phyloP scores from a whole-genome alignment of 2,113 vertebrate species.

The Lophochroa leadbeateri region DNA sequence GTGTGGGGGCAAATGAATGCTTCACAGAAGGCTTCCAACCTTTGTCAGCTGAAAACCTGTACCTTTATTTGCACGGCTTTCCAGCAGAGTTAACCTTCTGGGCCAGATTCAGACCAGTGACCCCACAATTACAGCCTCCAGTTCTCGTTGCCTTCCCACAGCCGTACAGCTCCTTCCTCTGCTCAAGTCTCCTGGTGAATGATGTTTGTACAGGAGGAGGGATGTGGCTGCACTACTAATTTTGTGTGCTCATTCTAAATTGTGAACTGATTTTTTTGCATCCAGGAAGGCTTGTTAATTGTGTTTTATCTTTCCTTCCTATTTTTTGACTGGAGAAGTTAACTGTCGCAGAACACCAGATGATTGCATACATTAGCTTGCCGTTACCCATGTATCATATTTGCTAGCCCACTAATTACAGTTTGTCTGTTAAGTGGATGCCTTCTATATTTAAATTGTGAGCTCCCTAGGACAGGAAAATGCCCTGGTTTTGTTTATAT shows the following conservation, averaged over 20 bases:
- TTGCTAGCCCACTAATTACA: conserved; percentile 5
- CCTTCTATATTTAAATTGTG: conserved; percentile 1
- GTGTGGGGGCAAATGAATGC: background rate
- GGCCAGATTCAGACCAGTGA: background rate
- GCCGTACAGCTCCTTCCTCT: background rate
- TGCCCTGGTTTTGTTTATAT: background rate
- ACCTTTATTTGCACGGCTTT: background rate
- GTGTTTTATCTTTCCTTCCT: background rate
- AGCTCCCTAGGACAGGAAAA: background rate
- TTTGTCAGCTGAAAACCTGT: background rate
- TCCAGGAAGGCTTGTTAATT: background rate
- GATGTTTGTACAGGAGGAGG: background rate
- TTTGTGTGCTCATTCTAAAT: background rate
- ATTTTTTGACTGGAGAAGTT: background rate
- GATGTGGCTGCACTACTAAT: background rate
- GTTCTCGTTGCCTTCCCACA: background rate
- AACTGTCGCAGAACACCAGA: background rate
- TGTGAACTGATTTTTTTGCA: background rate
- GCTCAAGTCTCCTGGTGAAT: background rate
- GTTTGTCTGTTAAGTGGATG: background rate
- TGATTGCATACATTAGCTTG: background rate
- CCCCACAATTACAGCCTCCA: background rate
- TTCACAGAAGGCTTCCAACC: background rate
- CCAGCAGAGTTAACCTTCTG: background rate
- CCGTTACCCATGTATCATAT: background rate